Percentiles rank a stretch among this genome's conserved stretches.
Conservation (phyloP, 2,888 invertebrate species). For the Chloroclysta siterata region DNA sequence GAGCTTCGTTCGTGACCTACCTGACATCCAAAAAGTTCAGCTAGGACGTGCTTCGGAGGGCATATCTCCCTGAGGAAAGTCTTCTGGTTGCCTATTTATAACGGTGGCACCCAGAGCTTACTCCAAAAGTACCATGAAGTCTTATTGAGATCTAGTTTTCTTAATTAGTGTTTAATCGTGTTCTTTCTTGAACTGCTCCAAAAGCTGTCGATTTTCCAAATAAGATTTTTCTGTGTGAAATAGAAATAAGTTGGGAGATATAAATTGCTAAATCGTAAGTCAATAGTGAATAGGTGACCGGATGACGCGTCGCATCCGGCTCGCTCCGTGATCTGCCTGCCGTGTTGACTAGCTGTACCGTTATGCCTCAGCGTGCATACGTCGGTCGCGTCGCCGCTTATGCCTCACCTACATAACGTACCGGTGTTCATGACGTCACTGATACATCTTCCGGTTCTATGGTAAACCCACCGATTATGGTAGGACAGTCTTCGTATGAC, state of each 20-base stretch:
- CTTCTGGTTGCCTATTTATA: too few species aligned
- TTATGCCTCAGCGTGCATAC: slow-evolving; percentile 43
- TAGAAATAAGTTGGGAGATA: slow-evolving; percentile 2
- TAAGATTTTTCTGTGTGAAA: background rate
- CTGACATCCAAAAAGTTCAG: slow-evolving; percentile 3
- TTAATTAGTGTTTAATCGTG: too few species aligned
- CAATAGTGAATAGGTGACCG: slow-evolving; percentile 35
- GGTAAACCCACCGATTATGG: slow-evolving; percentile 11
- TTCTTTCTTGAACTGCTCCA: background rate
- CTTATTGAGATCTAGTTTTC: too few species aligned
- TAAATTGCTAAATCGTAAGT: slow-evolving; percentile 38
- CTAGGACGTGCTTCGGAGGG: background rate
- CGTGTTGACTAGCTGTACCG: slow-evolving; percentile 39
- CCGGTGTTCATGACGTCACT: slow-evolving; percentile 31
- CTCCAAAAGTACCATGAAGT: too few species aligned
- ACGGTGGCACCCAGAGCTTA: too few species aligned
- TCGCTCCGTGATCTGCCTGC: slow-evolving; percentile 34
- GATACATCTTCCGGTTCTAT: slow-evolving; percentile 23
- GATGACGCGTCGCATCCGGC: slow-evolving; percentile 41
- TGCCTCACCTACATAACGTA: slow-evolving; percentile 32
- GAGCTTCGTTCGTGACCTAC: background rate
- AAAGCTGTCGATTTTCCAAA: background rate
- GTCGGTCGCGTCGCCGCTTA: slow-evolving; percentile 15
- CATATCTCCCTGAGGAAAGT: too few species aligned
- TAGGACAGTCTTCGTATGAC: slow-evolving; percentile 8